These are phyloP conservation scores for Perca fluviatilis DNA, from an alignment of 2,113 vertebrate genomes.

Conservation along the genomic window DNA sequence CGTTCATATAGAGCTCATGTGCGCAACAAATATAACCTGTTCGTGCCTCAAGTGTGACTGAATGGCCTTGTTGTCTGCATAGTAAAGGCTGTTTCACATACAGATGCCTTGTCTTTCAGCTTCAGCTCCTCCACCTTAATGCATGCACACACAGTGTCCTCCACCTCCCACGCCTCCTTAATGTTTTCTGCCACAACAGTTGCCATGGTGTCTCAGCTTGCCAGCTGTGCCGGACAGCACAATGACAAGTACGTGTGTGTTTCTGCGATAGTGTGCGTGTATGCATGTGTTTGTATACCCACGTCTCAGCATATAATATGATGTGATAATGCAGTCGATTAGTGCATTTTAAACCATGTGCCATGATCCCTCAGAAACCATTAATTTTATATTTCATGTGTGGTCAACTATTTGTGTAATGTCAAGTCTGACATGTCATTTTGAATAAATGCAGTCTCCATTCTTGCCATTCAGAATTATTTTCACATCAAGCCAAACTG, in stretches of 20 bases:
- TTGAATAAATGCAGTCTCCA: not conserved
- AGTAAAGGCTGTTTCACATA: conserved; percentile 24
- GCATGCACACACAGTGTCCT: conserved; percentile 16
- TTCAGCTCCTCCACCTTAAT: conserved; percentile 42
- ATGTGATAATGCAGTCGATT: not conserved
- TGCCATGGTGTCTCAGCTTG: conserved; percentile 70
- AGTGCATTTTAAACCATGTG: not conserved
- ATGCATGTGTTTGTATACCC: conserved; percentile 9
- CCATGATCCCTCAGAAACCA: not conserved
- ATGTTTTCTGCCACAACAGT: conserved; percentile 74
- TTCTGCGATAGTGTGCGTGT: conserved; percentile 30
- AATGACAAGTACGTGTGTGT: conserved; percentile 53
- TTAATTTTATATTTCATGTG: not conserved
- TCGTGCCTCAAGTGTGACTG: not conserved
- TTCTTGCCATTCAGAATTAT: not conserved
- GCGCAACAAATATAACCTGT: not conserved
- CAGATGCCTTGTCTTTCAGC: conserved; percentile 36
- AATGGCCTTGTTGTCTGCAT: conserved; percentile 17
- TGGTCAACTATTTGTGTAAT: not conserved
- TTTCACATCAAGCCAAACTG: not conserved
- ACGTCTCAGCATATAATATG: conserved; percentile 18
- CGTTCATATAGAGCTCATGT: not conserved
- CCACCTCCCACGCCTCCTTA: conserved; percentile 65
- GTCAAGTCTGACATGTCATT: not conserved
- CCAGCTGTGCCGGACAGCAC: conserved; percentile 64